Base-by-base conservation (phyloP, 2,888 invertebrate species). In the Drosophila crucigera region DNA sequence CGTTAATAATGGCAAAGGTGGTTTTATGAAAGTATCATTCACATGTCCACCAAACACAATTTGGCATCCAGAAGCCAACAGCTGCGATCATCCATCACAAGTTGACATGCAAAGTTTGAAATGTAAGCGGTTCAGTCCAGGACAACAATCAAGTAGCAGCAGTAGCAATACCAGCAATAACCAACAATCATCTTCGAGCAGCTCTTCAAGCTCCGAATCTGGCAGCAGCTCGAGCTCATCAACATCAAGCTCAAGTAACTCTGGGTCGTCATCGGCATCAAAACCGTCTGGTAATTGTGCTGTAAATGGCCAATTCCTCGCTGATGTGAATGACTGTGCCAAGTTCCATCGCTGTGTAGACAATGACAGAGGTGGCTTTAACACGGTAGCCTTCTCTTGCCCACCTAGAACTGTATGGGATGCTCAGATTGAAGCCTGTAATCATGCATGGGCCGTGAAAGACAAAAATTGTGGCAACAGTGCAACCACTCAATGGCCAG, bases 401-500 rank as follows among this genome's bases (percentile, higher is more conserved):
- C 94, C 94, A 0, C 93, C 93, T n/a, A 94, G 94, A 49, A 95
- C 95, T 1, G 94, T 95, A 50, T 95, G 95, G 95, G 95, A 95
- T 91, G 93, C 94, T 67, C 92, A 94, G 60, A 94, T 94, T 68
- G 93, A 94, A 80, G 94, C 94, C 2, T 96, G 96, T 59, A 93
- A 94, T 74, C 91, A 94, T 78, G 90, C 91, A 25, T 92, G 92
- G 92, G 91, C 91, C 19, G 91, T 92, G 0, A 78, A 90, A 22
- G 76, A 90, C 54, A 82, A 73, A 60, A 87, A 73, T 9, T 92
- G 92, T 58, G 82, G 85, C 3, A 84, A 79, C 6, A 41, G 67
- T n/a, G 54, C 28, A 0, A 68, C 73, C 6, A 85, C 84, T 25
- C 72, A 79, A 61, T 43, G 56, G 0, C 74, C 79, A 30, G 68